Conservation (phyloP, 2,113 vertebrate species). For the Sigmodon hispidus region DNA sequence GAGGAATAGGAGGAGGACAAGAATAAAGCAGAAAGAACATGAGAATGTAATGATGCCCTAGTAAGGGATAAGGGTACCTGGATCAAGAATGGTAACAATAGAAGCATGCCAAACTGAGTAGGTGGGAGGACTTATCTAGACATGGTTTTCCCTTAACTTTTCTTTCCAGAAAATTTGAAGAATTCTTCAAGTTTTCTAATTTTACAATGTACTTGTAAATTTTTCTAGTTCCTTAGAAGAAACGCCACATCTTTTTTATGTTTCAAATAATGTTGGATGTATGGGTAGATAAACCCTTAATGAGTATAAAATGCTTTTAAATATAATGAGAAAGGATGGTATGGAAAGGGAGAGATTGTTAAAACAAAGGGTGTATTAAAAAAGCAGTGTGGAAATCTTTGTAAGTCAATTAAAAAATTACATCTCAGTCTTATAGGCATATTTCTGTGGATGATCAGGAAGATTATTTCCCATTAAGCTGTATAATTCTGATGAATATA, state of each 20-base stretch:
- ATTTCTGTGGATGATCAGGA: no score
- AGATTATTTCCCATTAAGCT: no score
- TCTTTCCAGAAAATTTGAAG: background rate
- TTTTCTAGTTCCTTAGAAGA: background rate
- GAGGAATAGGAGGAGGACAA: background rate
- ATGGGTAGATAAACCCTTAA: background rate
- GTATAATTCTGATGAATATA: no score
- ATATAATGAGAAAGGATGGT: background rate
- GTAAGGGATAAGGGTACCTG: background rate
- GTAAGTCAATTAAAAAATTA: background rate
- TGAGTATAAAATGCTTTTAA: background rate
- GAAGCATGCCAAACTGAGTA: background rate
- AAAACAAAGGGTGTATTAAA: background rate
- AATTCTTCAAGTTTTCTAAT: constrained; percentile 15
- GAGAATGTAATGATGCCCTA: background rate
- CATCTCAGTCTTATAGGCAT: no score
- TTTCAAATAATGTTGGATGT: background rate
- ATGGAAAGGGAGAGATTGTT: background rate
- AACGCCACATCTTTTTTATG: background rate
- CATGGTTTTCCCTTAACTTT: background rate
- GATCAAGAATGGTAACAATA: background rate
- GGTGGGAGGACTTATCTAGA: background rate
- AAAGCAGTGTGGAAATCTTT: background rate
- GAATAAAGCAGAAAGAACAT: background rate
- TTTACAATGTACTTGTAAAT: background rate